A percentile compares a stretch with the other conserved stretches of the same genome.
Conservation (phyloP, 2,888 invertebrate species). For the Cosmia pyralina region DNA sequence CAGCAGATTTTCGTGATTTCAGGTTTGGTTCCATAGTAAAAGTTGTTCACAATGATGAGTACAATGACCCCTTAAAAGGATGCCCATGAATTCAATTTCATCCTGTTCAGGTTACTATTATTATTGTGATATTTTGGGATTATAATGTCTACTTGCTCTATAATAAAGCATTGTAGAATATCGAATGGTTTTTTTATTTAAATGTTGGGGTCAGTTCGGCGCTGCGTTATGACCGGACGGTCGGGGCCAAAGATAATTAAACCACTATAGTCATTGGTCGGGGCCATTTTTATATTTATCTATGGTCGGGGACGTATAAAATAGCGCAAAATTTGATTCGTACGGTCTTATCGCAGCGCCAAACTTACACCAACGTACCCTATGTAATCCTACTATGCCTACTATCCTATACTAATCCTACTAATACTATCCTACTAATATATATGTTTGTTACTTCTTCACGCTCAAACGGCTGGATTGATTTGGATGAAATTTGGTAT, state of each 20-base stretch:
- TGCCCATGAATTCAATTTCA: too few species aligned
- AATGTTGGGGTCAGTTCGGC: not conserved
- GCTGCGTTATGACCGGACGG: not conserved
- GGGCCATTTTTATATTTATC: too few species aligned
- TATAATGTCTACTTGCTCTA: slow-evolving; percentile 15
- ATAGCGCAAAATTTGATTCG: not conserved
- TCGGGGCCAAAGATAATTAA: not conserved
- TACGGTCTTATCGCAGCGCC: not conserved
- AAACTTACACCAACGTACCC: not conserved
- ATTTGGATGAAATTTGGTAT: too few species aligned
- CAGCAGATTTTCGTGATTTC: too few species aligned
- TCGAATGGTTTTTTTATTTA: slow-evolving; percentile 21
- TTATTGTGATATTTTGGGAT: slow-evolving; percentile 49
- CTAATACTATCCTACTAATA: too few species aligned
- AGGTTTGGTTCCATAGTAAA: too few species aligned
- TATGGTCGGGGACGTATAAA: not conserved
- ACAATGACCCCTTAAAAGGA: too few species aligned
- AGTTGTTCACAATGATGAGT: too few species aligned
- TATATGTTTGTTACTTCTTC: too few species aligned
- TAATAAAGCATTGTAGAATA: slow-evolving; percentile 41
- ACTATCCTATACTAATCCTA: too few species aligned
- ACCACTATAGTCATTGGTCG: not conserved
- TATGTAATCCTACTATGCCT: too few species aligned
- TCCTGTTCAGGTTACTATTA: slow-evolving; percentile 2
- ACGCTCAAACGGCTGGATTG: too few species aligned